Conservation (phyloP, 2,797 vertebrate genomes). For the Lutjanus argentimaculatus region DNA sequence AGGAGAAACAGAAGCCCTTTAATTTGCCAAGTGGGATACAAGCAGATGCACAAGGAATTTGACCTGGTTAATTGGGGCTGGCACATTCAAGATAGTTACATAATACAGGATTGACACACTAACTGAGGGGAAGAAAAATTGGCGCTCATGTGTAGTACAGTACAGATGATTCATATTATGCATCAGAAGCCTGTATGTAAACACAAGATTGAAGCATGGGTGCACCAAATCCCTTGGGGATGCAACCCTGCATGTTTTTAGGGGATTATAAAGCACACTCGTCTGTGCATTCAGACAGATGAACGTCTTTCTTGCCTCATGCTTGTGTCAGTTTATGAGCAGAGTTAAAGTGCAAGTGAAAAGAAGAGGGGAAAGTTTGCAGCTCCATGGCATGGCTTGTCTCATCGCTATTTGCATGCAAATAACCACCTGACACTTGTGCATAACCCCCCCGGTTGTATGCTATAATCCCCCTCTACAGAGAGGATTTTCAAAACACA, state of each 20-base stretch:
- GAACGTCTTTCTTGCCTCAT: not conserved
- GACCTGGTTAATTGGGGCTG: slow-evolving; percentile 63
- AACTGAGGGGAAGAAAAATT: slow-evolving; percentile 14
- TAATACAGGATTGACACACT: slow-evolving; percentile 64
- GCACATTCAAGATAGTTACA: slow-evolving; percentile 36
- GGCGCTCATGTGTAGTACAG: slow-evolving; percentile 10
- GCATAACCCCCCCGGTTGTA: slow-evolving; percentile 19
- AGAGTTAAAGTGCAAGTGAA: not conserved
- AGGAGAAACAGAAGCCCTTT: slow-evolving; percentile 8
- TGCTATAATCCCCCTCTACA: slow-evolving; percentile 52
- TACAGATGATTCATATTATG: slow-evolving; percentile 11
- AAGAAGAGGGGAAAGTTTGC: slow-evolving; percentile 4
- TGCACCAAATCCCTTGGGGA: not conserved
- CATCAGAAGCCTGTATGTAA: not conserved
- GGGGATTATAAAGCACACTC: not conserved
- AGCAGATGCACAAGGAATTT: slow-evolving; percentile 49
- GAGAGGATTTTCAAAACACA: slow-evolving; percentile 52
- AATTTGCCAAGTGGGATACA: slow-evolving; percentile 47
- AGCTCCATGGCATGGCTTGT: not conserved
- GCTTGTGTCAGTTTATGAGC: not conserved
- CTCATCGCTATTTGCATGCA: slow-evolving; percentile 52
- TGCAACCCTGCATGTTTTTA: slow-evolving; percentile 11
- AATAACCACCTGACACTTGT: slow-evolving; percentile 61
- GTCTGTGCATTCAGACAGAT: not conserved
- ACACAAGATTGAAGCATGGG: slow-evolving; percentile 5